Conservation (phyloP, 2,888 invertebrate genomes). For the Polymixis flavicincta region DNA sequence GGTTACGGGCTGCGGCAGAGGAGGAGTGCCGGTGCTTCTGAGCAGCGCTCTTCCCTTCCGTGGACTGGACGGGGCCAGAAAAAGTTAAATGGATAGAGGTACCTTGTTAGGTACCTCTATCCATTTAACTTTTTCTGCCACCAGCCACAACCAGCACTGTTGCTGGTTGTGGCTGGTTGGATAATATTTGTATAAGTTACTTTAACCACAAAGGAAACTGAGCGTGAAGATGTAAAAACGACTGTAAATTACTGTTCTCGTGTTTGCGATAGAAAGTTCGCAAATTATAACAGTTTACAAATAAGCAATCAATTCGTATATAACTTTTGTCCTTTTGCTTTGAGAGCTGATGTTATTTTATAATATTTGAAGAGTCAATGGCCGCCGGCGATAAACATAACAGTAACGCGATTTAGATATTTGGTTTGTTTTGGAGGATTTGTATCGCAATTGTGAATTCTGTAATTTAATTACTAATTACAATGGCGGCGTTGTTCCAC, state of each 20-base stretch:
- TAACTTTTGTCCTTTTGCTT: slow-evolving; percentile 27
- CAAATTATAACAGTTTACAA: slow-evolving; percentile 34
- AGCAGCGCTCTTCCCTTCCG: too few species aligned
- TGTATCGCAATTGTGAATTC: slow-evolving; percentile 28
- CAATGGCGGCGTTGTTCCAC: slow-evolving; percentile 20
- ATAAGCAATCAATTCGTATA: slow-evolving; percentile 37
- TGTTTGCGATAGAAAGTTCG: slow-evolving; percentile 46
- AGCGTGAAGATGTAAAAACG: slow-evolving; percentile 43
- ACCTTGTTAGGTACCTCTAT: too few species aligned
- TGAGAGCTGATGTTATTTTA: slow-evolving; percentile 28
- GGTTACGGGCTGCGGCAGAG: too few species aligned
- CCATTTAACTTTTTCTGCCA: too few species aligned
- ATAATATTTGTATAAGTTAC: slow-evolving; percentile 33
- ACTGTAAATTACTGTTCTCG: slow-evolving; percentile 28
- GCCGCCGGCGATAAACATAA: slow-evolving; percentile 18
- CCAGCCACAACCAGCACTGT: too few species aligned
- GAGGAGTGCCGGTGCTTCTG: too few species aligned
- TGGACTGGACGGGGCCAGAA: too few species aligned
- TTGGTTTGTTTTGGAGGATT: slow-evolving; percentile 29
- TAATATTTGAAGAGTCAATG: slow-evolving; percentile 31
- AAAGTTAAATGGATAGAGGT: slow-evolving; percentile 1
- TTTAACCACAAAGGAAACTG: slow-evolving; percentile 27
- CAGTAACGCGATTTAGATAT: slow-evolving; percentile 5
- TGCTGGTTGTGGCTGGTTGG: slow-evolving; percentile 1
- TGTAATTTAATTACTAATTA: slow-evolving; percentile 53